Evolutionary conservation across 2,888 invertebrate genomes (phyloP), one percentile per base, ranked within the genome.

Genomic region (Chelonus formosanus): DNA sequence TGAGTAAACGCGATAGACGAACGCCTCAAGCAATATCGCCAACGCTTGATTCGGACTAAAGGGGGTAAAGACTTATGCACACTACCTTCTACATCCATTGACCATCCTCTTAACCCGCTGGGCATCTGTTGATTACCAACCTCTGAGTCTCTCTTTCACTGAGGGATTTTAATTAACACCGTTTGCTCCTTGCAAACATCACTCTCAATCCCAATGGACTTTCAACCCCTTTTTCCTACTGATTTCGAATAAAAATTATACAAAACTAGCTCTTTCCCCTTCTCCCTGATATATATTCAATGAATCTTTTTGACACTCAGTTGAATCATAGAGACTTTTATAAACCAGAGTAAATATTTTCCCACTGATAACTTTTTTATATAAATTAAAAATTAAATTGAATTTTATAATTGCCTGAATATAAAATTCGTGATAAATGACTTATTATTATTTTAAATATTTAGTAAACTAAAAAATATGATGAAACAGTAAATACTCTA

Each of bases 131-230:
- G 83, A 83, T 83, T 82, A 81, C 80, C 75, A 75, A 70, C 68
- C 62, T 47, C 53, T 57, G 65, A 62, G 57, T 58, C 48, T 6
- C 59, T 65, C 59, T 55, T 60, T 50, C 54, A 76, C 78, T 78
- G 73, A 75, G 68, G 78, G 80, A 83, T 83, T 84, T 84, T 83
- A 84, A 84, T 84, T 83, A 84, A 79, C 76, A 70, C 71, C 76
- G 82, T 83, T 83, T 83, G 74, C 83, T 77, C 77, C 72, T 74
- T 74, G 80, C 80, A 83, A 83, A 83, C 81, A 83, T 73, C 68
- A 71, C 63, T 67, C 73, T 74, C 73, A 76, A 76, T 69, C 74
- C 75, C 70, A 73, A 67, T 70, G 70, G 64, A 73, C 70, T 64
- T 65, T 69, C 57, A 61, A 44, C 59, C 52, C 63, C 44, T n/a